These are phyloP conservation scores for Chrysolina haemoptera DNA, from an alignment of 2,888 invertebrate genomes.

Conservation along the genomic window DNA sequence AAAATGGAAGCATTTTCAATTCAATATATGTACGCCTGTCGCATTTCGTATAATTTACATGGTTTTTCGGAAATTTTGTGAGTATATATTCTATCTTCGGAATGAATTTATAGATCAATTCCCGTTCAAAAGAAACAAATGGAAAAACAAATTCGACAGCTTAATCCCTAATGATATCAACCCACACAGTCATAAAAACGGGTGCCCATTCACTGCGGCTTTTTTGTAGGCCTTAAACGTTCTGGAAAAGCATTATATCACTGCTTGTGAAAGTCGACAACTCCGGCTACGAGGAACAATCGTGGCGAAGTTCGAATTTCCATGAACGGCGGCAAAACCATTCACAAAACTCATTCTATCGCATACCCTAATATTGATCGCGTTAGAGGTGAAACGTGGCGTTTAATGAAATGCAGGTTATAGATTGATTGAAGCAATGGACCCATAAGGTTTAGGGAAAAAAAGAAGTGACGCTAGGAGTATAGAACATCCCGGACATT, in stretches of 20 bases:
- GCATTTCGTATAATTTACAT: no score
- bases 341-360: constrained; percentile 2
- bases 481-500: no score
- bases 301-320: constrained; percentile 10
- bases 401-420: not conserved
- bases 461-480: no score
- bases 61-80: no score
- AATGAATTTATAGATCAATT: not conserved
- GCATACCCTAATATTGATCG: constrained; percentile 1
- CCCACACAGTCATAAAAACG: constrained; percentile 10
- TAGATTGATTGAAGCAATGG: not conserved
- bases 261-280: not conserved
- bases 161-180: constrained; percentile 9
- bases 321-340: constrained; percentile 10
- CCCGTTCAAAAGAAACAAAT: not conserved
- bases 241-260: constrained; percentile 13
- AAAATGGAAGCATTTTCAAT: no score
- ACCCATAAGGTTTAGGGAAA: not conserved
- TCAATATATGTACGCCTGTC: no score
- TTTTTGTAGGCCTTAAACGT: not conserved
- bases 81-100: no score
- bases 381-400: not conserved
- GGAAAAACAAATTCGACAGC: not conserved
- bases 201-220: constrained; percentile 5
- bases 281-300: not conserved